Percentiles rank a stretch among this genome's conserved stretches.
Conservation (phyloP, 2,113 vertebrate genomes). For the Bujurquina vittata region DNA sequence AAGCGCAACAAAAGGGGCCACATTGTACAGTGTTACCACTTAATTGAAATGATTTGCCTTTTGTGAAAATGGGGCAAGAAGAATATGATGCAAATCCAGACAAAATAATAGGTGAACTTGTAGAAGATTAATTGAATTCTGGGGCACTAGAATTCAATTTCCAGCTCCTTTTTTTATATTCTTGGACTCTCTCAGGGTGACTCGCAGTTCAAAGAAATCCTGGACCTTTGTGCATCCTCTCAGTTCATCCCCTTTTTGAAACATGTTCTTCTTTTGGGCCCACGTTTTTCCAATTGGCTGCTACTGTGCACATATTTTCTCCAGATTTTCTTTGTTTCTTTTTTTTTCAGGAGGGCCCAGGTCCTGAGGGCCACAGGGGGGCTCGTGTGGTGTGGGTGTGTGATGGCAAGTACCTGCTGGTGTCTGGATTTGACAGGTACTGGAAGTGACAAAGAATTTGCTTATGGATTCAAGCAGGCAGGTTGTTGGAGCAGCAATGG, state of each 20-base stretch:
- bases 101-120: not conserved
- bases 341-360: slow-evolving; percentile 87
- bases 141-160: not conserved
- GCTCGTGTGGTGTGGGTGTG: slow-evolving; percentile 94
- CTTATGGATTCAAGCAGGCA: not conserved
- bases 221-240: no score
- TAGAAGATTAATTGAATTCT: not conserved
- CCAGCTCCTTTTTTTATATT: not conserved
- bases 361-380: slow-evolving; percentile 89
- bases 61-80: not conserved
- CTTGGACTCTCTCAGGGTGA: not conserved
- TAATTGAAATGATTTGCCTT: not conserved
- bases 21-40: not conserved
- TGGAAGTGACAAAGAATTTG: not conserved
- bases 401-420: slow-evolving; percentile 85
- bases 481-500: not conserved
- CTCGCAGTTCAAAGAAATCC: not conserved
- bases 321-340: not conserved
- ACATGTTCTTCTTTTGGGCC: no score
- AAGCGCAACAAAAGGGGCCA: not conserved
- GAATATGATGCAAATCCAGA: not conserved
- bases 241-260: no score
- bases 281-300: no score
- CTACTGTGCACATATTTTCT: no score
- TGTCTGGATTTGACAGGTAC: slow-evolving; percentile 94